Base-by-base conservation (phyloP, 1,140 invertebrate species). In the Lasaia peninsularis region DNA sequence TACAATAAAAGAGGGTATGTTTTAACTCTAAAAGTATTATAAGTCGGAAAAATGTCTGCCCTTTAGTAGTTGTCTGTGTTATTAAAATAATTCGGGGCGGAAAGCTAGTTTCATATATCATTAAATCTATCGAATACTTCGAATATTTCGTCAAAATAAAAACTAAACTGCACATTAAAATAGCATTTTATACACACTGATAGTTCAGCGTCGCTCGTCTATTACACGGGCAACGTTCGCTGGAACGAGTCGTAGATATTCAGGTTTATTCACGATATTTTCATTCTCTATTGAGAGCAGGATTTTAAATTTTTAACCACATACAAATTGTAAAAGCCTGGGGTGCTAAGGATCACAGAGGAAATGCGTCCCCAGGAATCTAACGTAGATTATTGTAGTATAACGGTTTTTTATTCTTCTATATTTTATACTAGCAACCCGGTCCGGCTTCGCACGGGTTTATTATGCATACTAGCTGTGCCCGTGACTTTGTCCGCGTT, bases 311-410 rank as follows among this genome's bases (percentile, higher is more conserved):
- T 44, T 44, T 44, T 44, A 44, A 44, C 37, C 37, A 16, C 37
- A 44, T 44, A 44, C 37, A 44, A 44, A 44, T 44, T 44, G 37
- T 44, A 7, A 44, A 44, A 44, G 37, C 37, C 37, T 44, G 18
- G 37, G 18, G 37, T 44, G 37, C 14, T 4, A 18, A 5, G 37
- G 10, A 18, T 18, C 16, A 18, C 10, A 20, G 16, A 16, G 37
- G 6, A 44, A 44, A 20, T 18, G 16, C 37, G 16, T 40, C 16
- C 12, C 37, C 1, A 40, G 37, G 7, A 40, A 18, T 40, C 16
- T 6, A 37, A 8, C 12, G 12, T 37, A 14, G 14, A 14, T 1
- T 14, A 7, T 16, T 2, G 8, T 16, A 4, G 16, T 18, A 16
- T 28, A 2, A 40, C 6, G 37, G 7, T 8, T 40, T 18, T 40